phyloP scores from a whole-genome alignment of 2,797 vertebrate genomes.

The Chiroxiphia lanceolata region DNA sequence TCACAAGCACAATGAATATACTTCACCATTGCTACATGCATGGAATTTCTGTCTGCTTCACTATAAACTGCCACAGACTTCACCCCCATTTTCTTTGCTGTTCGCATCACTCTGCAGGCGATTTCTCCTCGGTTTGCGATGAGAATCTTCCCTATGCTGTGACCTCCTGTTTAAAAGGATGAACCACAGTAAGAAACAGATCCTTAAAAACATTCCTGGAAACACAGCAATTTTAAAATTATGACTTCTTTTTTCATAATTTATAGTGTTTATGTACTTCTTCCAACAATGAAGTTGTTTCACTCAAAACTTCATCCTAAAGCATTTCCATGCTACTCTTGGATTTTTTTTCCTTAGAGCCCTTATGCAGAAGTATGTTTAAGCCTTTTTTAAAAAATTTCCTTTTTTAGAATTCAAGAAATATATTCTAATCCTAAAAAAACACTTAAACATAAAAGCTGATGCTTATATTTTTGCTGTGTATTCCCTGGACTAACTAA shows the following conservation, averaged over 20 bases:
- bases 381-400: background rate
- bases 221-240: background rate
- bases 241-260: background rate
- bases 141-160: slow-evolving; percentile 89
- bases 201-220: background rate
- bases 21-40: slow-evolving; percentile 95
- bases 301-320: background rate
- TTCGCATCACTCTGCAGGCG: slow-evolving; percentile 94
- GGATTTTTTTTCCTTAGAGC: background rate
- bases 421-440: background rate
- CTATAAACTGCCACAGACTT: slow-evolving; percentile 95
- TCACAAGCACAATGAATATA: background rate
- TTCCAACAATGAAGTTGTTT: background rate
- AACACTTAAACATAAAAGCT: background rate
- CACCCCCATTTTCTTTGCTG: slow-evolving; percentile 92
- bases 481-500: background rate
- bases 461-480: background rate
- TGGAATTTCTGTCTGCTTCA: slow-evolving; percentile 89
- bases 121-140: slow-evolving; percentile 97
- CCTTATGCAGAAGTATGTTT: background rate
- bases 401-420: background rate
- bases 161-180: slow-evolving; percentile 67
- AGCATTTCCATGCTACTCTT: background rate
- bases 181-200: background rate
- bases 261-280: background rate